Evolutionary conservation across 1,140 invertebrate species (phyloP).

Genomic region (Drosophila funebris): DNA sequence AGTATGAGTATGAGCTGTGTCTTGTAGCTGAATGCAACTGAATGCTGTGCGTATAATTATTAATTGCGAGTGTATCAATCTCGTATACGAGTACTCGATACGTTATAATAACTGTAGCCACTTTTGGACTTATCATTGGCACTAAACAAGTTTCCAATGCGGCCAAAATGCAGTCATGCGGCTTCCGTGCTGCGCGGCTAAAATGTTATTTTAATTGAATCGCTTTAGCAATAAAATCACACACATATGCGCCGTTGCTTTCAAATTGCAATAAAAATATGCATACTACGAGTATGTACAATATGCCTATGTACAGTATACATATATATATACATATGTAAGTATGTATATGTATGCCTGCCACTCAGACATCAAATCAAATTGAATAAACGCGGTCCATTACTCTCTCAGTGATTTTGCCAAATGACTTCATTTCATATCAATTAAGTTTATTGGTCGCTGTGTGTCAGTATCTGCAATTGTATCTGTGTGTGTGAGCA

Average conservation of each 20-base stretch:
- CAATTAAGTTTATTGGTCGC: constrained; percentile 81
- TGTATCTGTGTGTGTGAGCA: constrained; percentile 11
- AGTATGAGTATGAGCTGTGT: constrained; percentile 1
- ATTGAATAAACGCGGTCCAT: constrained; percentile 78
- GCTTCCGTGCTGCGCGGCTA: constrained; percentile 55
- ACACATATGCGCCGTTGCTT: constrained; percentile 49
- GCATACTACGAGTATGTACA: constrained; percentile 13
- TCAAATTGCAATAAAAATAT: constrained; percentile 60
- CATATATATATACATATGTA: constrained; percentile 3
- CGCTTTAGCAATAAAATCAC: constrained; percentile 44
- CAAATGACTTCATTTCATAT: constrained; percentile 83
- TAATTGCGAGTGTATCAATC: constrained; percentile 37
- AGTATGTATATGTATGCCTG: constrained; percentile 13
- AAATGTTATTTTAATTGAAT: constrained; percentile 72
- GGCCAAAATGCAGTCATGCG: constrained; percentile 52
- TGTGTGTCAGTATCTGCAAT: constrained; percentile 4
- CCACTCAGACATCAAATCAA: constrained; percentile 71
- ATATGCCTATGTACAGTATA: constrained; percentile 19
- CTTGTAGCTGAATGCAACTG: neutral
- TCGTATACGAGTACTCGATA: constrained; percentile 17
- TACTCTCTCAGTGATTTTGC: constrained; percentile 81
- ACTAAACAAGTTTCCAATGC: constrained; percentile 48
- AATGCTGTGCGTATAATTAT: constrained; percentile 31
- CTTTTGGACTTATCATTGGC: constrained; percentile 55
- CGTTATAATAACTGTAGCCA: constrained; percentile 50